These are phyloP conservation scores for Cichladusa arquata DNA, from an alignment of 2,113 vertebrate species.

Conservation along the genomic window DNA sequence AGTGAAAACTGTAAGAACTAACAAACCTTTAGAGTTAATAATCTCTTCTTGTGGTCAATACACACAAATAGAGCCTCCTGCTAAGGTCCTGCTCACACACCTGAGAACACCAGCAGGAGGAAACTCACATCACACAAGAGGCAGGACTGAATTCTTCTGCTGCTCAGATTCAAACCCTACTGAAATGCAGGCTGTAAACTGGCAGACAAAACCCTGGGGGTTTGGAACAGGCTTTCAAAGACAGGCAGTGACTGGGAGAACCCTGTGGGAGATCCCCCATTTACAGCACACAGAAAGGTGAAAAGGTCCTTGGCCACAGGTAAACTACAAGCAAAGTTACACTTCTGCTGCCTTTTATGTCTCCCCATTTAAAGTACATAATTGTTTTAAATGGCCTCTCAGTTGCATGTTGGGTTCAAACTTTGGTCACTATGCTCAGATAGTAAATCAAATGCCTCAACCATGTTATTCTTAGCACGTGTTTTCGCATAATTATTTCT, in stretches of 20 bases:
- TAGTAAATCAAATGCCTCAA: constrained; percentile 57
- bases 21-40: neutral
- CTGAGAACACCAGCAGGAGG: neutral
- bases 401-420: constrained; percentile 1
- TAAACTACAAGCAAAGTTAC: neutral
- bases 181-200: neutral
- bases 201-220: neutral
- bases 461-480: constrained; percentile 40
- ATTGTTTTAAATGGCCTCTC: constrained; percentile 41
- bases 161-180: neutral
- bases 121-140: fast-evolving
- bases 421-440: constrained; percentile 32
- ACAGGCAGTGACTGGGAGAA: neutral
- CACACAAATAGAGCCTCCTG: neutral
- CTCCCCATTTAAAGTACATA: constrained; percentile 3
- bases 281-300: neutral
- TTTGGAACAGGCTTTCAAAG: neutral
- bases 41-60: neutral
- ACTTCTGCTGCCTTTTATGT: constrained; percentile 31
- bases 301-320: neutral
- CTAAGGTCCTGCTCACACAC: neutral
- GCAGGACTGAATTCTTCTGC: neutral
- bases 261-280: neutral
- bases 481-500: constrained; percentile 16
- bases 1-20: neutral